Conservation (phyloP, 2,797 vertebrate species). For the Centropyge bicolor region DNA sequence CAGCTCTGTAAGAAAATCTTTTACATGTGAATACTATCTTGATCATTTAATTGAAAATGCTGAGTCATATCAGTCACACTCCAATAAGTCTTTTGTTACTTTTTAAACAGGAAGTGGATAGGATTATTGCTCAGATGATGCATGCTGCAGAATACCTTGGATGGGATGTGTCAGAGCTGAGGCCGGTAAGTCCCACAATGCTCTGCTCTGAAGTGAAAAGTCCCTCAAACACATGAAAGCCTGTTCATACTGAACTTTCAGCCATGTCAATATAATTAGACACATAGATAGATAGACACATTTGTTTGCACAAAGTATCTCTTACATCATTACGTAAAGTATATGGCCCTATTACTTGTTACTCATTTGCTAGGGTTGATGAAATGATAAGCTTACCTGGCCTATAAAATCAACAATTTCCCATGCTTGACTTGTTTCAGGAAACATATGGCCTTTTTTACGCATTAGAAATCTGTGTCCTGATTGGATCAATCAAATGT, state of each 20-base stretch:
- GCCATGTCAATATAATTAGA: not conserved
- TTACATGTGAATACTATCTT: not conserved
- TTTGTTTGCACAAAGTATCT: conserved; percentile 21
- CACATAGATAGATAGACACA: not conserved
- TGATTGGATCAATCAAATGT: conserved; percentile 32
- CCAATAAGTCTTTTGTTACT: conserved; percentile 22
- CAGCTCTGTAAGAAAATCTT: conserved; percentile 88
- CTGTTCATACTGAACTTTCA: conserved; percentile 10
- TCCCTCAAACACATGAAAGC: not conserved
- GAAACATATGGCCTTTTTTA: conserved; percentile 12
- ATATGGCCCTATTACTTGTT: conserved; percentile 14
- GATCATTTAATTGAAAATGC: not conserved
- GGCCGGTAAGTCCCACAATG: conserved; percentile 85
- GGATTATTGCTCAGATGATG: conserved; percentile 96
- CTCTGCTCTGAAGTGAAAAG: not conserved
- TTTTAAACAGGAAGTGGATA: conserved; percentile 91
- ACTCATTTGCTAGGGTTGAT: conserved; percentile 43
- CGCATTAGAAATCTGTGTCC: conserved; percentile 4
- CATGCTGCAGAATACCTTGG: conserved; percentile 94
- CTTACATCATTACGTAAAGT: not conserved
- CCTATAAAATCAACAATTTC: conserved; percentile 2
- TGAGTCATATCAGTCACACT: not conserved
- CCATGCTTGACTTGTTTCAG: not conserved
- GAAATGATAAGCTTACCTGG: conserved; percentile 33
- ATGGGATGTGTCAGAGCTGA: conserved; percentile 95